A percentile compares a stretch with the other conserved stretches of the same genome.
phyloP scores from a whole-genome alignment of 1,140 invertebrate genomes.

The Acromyrmex echinatior region DNA sequence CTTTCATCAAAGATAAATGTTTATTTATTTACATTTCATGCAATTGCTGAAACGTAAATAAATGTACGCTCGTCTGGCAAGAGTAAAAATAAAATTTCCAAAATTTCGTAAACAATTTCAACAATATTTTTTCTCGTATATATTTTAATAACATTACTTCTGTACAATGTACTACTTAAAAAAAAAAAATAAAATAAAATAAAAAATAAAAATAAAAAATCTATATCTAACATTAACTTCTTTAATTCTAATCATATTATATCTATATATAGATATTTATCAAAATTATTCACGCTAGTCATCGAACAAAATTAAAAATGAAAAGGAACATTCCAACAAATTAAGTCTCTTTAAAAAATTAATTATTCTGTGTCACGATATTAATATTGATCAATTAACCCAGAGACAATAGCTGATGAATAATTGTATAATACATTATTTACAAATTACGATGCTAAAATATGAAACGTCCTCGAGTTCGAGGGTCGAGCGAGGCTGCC shows the following conservation, averaged over 20 bases:
- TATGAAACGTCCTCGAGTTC: neutral
- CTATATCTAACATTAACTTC: neutral
- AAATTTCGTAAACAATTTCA: too few species aligned
- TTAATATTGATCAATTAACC: neutral
- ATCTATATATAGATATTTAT: neutral
- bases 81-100: neutral
- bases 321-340: neutral
- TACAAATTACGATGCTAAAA: neutral
- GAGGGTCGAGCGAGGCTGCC: neutral
- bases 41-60: neutral
- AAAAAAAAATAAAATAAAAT: neutral
- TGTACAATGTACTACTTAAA: neutral
- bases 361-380: neutral
- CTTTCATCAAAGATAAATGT: too few species aligned
- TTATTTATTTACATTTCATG: too few species aligned
- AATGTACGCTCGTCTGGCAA: neutral
- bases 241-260: too few species aligned
- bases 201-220: neutral
- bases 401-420: neutral
- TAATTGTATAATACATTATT: neutral
- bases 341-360: neutral
- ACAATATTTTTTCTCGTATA: too few species aligned
- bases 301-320: neutral
- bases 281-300: neutral
- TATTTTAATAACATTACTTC: neutral